Base-by-base conservation (phyloP, 2,888 invertebrate genomes). In the Saturnia japonica region DNA sequence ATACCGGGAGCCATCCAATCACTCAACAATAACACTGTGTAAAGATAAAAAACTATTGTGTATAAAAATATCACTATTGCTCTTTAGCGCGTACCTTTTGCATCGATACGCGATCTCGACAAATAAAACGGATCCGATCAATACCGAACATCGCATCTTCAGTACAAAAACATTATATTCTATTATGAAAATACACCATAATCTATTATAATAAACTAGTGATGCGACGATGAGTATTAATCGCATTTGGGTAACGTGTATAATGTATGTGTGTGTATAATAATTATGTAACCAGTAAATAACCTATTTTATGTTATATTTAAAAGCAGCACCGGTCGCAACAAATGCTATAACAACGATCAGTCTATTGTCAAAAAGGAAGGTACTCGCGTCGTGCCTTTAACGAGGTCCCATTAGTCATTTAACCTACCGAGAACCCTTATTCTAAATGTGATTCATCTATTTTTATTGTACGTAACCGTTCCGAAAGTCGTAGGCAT, bases 331-430 rank as follows among this genome's bases (percentile, higher is more conserved):
- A 94, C 94, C 94, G 92, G 91, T 93, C 82, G 93, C 92, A 93
- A 93, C 92, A 88, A 91, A 93, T 90, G 93, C 91, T 90, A 88
- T 82, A 94, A 93, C 91, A 93, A 93, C 91, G 81, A 91, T 94
- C 93, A 94, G 93, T 94, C 93, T 94, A 94, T 93, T 93, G 93
- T 93, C 89, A 90, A 87, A 92, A 91, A 92, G 91, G 93, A 93
- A 91, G 91, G 91, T 91, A 88, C 84, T 83, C 76, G 82, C 80
- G 84, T 78, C 85, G 81, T 85, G 80, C 81, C 85, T 77, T 80
- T 81, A 82, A 86, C 90, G 86, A 89, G 88, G 81, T 85, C 84
- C 86, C 74, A 80, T 88, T 86, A 86, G 84, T 87, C 85, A 86
- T 77, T 67, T 75, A 72, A n/a, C n/a, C n/a, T n/a, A n/a, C 74